Conservation (phyloP, 2,888 invertebrate genomes). For the Eupithecia exiguata region DNA sequence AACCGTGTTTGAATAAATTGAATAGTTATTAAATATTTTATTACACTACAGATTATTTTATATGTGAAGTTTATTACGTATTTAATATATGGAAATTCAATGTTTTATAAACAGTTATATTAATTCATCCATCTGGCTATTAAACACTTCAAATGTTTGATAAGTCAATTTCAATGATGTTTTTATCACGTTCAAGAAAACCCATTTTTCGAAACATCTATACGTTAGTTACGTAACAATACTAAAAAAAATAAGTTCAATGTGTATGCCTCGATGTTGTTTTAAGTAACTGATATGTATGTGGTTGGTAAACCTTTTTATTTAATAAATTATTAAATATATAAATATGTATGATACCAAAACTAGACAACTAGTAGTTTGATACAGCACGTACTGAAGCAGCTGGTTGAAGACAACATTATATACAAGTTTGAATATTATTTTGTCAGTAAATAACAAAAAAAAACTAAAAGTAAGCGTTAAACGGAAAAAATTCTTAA, state of each 20-base stretch:
- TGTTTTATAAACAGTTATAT: slow-evolving; percentile 47
- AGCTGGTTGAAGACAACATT: not conserved
- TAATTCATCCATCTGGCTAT: slow-evolving; percentile 25
- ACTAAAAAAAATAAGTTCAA: no score
- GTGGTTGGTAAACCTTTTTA: no score
- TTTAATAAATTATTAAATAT: no score
- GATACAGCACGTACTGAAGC: not conserved
- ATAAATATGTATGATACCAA: not conserved
- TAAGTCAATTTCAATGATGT: slow-evolving; percentile 23
- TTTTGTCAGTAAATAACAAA: no score
- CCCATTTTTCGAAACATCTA: not conserved
- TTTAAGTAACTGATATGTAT: no score
- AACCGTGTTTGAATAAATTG: slow-evolving; percentile 51
- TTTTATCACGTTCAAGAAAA: not conserved
- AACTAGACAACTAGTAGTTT: not conserved
- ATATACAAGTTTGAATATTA: no score
- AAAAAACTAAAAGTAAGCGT: not conserved
- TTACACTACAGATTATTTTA: slow-evolving; percentile 57
- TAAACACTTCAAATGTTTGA: slow-evolving; percentile 21
- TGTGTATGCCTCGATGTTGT: no score
- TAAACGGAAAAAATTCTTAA: not conserved
- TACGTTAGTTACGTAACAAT: no score
- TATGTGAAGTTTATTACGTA: slow-evolving; percentile 55
- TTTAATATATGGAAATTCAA: slow-evolving; percentile 49
- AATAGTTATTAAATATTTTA: slow-evolving; percentile 57